phyloP scores from a whole-genome alignment of 2,888 invertebrate genomes.

The Hipparchia semele region DNA sequence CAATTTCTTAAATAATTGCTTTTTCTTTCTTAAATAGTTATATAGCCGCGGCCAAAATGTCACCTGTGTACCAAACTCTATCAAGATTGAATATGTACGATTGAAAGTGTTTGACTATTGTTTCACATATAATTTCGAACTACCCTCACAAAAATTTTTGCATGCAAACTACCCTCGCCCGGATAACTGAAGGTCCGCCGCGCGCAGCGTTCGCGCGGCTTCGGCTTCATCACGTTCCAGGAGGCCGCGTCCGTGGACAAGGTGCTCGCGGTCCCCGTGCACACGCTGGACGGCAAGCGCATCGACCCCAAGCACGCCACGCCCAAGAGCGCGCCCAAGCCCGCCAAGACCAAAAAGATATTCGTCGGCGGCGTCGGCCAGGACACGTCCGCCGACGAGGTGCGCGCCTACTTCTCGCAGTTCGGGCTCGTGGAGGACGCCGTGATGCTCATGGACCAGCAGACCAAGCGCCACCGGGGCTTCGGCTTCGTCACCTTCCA shows the following conservation, averaged over 20 bases:
- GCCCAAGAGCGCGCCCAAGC: constrained; percentile 93
- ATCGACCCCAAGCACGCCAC: constrained; percentile 97
- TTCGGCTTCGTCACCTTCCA: constrained; percentile 97
- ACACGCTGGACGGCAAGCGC: constrained; percentile 96
- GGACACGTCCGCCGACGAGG: constrained; percentile 95
- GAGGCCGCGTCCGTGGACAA: constrained; percentile 95
- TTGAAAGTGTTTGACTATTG: background rate
- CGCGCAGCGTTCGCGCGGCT: constrained; percentile 95
- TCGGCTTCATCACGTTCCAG: constrained; percentile 97
- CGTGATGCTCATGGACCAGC: constrained; percentile 97
- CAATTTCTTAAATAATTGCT: no score
- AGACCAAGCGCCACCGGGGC: constrained; percentile 94
- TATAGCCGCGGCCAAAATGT: background rate
- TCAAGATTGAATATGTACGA: background rate
- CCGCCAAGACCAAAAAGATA: constrained; percentile 95
- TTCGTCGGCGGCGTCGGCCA: constrained; percentile 96
- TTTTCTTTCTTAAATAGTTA: no score
- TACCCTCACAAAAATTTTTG: constrained; percentile 19
- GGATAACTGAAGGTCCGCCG: constrained; percentile 57
- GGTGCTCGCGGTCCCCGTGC: constrained; percentile 94
- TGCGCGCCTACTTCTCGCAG: constrained; percentile 94
- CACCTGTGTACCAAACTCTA: background rate
- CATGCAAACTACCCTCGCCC: background rate
- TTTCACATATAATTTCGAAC: background rate
- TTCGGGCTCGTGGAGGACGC: constrained; percentile 96